Conservation (phyloP, 2,797 vertebrate species). For the Myiotriccus ornatus region DNA sequence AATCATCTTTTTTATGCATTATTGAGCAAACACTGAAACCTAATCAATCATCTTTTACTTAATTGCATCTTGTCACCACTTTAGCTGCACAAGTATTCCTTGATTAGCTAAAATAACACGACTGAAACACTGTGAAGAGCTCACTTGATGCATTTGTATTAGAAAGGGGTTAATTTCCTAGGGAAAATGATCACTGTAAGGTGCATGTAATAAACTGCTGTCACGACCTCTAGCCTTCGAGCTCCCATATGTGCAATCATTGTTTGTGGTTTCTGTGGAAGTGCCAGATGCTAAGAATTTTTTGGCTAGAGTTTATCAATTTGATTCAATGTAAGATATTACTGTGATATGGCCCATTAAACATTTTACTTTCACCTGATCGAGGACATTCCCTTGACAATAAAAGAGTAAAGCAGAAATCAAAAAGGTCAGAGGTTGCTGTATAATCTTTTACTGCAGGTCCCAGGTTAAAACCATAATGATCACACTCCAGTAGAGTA, state of each 20-base stretch:
- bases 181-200: constrained; percentile 65
- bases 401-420: constrained; percentile 58
- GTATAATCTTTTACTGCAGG: constrained; percentile 66
- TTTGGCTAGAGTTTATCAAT: constrained; percentile 63
- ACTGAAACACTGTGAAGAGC: neutral
- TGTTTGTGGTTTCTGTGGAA: constrained; percentile 34
- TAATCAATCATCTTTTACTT: constrained; percentile 58
- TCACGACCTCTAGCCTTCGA: constrained; percentile 65
- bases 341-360: constrained; percentile 51
- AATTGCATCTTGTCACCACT: constrained; percentile 42
- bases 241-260: constrained; percentile 65
- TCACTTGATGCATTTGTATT: constrained; percentile 28
- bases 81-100: neutral
- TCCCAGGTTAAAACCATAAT: constrained; percentile 72
- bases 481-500: constrained; percentile 64
- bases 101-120: constrained; percentile 29
- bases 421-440: constrained; percentile 68
- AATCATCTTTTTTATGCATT: neutral
- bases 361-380: constrained; percentile 60
- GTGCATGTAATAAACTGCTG: constrained; percentile 73
- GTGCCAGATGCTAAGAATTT: constrained; percentile 55
- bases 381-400: constrained; percentile 46
- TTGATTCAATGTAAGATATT: constrained; percentile 45
- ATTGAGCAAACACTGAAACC: constrained; percentile 10
- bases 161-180: constrained; percentile 44